Conservation (phyloP, 2,888 invertebrate genomes). For the Tigriopus californicus region DNA sequence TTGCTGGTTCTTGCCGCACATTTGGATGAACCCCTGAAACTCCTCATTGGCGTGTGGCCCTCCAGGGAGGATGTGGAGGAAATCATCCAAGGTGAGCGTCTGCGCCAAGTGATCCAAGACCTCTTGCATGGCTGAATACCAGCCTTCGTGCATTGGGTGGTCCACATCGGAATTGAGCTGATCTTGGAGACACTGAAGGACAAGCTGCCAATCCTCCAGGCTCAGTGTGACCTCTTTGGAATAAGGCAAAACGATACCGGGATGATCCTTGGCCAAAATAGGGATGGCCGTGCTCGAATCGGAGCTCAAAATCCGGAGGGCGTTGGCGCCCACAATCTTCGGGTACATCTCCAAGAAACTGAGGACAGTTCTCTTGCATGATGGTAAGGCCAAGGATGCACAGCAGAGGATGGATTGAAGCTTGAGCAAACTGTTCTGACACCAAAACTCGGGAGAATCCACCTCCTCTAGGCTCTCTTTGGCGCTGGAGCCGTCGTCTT, state of each 20-base stretch:
- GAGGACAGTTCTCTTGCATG: not conserved
- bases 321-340: not conserved
- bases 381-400: not conserved
- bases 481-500: not conserved
- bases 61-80: not conserved
- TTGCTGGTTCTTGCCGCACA: constrained; percentile 7
- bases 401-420: constrained; percentile 8
- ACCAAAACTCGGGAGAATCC: constrained; percentile 13
- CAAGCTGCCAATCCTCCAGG: not conserved
- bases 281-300: not conserved
- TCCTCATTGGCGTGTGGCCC: constrained; percentile 1
- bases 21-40: constrained; percentile 7
- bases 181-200: not conserved
- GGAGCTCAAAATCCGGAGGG: constrained; percentile 1
- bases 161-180: not conserved
- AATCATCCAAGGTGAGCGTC: constrained; percentile 2
- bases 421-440: constrained; percentile 9
- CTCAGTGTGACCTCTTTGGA: not conserved
- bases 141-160: not conserved
- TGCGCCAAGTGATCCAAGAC: constrained; percentile 1
- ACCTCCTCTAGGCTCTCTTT: not conserved
- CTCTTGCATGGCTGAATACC: constrained; percentile 7
- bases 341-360: not conserved
- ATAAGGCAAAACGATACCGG: not conserved
- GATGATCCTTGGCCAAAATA: not conserved